A percentile compares a stretch with the other conserved stretches of the same genome.
These are phyloP conservation scores for Apodemus speciosus DNA, from an alignment of 2,113 vertebrate genomes.

Conservation along the genomic window DNA sequence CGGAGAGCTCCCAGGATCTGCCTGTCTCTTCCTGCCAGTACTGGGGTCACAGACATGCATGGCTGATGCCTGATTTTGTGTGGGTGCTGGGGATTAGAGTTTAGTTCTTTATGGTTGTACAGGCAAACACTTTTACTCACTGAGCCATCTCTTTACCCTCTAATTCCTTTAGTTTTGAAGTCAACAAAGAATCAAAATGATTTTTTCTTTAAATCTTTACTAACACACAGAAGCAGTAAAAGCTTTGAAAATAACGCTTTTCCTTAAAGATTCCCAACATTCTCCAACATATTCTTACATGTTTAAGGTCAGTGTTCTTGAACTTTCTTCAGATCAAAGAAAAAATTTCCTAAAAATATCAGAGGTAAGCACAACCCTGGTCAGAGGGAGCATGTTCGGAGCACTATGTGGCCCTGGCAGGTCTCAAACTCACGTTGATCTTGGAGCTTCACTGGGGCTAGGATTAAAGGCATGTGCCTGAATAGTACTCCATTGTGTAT, in stretches of 20 bases:
- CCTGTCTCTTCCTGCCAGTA: not conserved
- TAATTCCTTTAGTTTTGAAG: not conserved
- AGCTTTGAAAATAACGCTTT: slow-evolving; percentile 59
- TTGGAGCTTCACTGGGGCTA: not conserved
- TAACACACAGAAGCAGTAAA: slow-evolving; percentile 18
- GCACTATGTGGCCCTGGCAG: not conserved
- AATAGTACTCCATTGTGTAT: too few relatives aligned
- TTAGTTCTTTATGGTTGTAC: not conserved
- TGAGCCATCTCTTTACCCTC: not conserved
- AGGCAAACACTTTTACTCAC: not conserved
- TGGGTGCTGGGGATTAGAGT: not conserved
- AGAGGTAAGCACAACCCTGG: not conserved
- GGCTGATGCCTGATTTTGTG: not conserved
- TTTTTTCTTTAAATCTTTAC: slow-evolving; percentile 34
- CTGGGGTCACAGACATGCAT: not conserved
- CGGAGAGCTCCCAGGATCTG: not conserved
- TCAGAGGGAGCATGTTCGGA: too few relatives aligned
- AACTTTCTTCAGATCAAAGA: not conserved
- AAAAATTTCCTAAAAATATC: not conserved
- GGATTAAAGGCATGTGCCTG: not conserved
- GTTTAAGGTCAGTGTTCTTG: slow-evolving; percentile 51
- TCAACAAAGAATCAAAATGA: slow-evolving; percentile 54
- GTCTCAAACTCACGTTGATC: not conserved
- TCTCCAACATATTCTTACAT: slow-evolving; percentile 51
- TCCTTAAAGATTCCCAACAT: slow-evolving; percentile 51